Conservation (phyloP, 2,113 vertebrate species). For the Tauraco erythrolophus region DNA sequence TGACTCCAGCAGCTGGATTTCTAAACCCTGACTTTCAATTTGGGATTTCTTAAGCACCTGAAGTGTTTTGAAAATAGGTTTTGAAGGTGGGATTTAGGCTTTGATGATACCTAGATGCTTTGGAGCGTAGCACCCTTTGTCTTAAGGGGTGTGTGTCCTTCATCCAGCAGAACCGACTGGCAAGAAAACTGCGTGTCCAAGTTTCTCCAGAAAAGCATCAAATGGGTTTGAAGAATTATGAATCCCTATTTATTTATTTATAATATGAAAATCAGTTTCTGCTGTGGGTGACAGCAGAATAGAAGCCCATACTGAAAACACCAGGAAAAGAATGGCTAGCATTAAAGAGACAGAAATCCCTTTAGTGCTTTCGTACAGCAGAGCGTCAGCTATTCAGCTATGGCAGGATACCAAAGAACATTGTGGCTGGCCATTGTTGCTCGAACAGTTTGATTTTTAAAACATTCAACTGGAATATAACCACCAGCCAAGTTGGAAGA, state of each 20-base stretch:
- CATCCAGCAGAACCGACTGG: background rate
- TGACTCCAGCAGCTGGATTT: background rate
- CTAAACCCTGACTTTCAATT: background rate
- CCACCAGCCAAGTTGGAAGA: conserved; percentile 34
- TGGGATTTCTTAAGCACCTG: background rate
- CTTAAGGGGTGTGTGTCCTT: background rate
- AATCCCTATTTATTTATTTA: conserved; percentile 45
- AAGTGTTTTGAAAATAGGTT: background rate
- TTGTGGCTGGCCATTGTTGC: conserved; percentile 65
- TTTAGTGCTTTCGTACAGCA: background rate
- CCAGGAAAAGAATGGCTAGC: conserved; percentile 35
- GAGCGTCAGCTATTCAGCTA: conserved; percentile 56
- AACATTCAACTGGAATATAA: conserved; percentile 42
- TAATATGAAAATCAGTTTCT: conserved; percentile 46
- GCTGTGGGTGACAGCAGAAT: conserved; percentile 21
- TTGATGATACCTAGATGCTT: background rate
- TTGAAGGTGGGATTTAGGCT: background rate
- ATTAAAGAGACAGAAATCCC: conserved; percentile 38
- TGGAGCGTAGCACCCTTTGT: background rate
- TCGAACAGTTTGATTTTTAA: conserved; percentile 71
- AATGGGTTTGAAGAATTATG: conserved; percentile 19
- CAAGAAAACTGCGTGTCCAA: background rate
- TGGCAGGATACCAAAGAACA: conserved; percentile 56
- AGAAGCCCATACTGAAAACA: conserved; percentile 18
- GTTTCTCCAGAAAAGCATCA: conserved; percentile 18